These are phyloP conservation scores for Pyrochroa serraticornis DNA, from an alignment of 2,888 invertebrate genomes.

Conservation along the genomic window DNA sequence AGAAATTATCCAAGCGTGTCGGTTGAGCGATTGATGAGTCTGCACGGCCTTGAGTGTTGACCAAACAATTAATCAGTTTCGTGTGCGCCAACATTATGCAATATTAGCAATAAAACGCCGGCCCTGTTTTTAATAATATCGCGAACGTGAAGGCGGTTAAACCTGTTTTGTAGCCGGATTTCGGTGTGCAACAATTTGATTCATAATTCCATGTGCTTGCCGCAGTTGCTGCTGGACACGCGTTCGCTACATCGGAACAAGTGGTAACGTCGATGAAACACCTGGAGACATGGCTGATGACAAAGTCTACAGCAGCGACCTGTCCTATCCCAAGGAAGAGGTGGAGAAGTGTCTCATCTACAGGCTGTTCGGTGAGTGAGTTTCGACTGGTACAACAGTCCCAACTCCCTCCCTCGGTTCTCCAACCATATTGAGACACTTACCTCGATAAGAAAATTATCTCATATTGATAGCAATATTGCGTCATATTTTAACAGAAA, in stretches of 20 bases:
- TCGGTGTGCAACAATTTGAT: too few relatives aligned
- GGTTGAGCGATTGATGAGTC: background rate
- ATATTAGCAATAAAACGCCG: constrained; percentile 1
- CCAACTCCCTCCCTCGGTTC: too few relatives aligned
- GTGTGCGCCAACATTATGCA: background rate
- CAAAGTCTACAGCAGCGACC: constrained; percentile 50
- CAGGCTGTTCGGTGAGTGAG: constrained; percentile 47
- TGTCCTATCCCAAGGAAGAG: constrained; percentile 55
- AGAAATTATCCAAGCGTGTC: background rate
- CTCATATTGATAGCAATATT: too few relatives aligned
- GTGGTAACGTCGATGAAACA: background rate
- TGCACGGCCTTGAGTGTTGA: background rate
- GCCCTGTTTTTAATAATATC: too few relatives aligned
- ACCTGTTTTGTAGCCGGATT: too few relatives aligned
- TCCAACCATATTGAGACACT: too few relatives aligned
- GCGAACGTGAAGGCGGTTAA: too few relatives aligned
- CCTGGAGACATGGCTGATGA: constrained; percentile 37
- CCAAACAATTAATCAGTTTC: background rate
- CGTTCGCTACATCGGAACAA: background rate
- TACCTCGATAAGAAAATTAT: too few relatives aligned
- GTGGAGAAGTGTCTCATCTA: constrained; percentile 54
- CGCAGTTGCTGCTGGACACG: background rate
- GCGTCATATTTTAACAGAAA: too few relatives aligned
- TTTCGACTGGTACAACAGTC: too few relatives aligned
- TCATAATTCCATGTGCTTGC: too few relatives aligned